Percentiles rank a stretch among this genome's conserved stretches.
Conservation (phyloP, 2,888 invertebrate genomes). For the Ischnura elegans region DNA sequence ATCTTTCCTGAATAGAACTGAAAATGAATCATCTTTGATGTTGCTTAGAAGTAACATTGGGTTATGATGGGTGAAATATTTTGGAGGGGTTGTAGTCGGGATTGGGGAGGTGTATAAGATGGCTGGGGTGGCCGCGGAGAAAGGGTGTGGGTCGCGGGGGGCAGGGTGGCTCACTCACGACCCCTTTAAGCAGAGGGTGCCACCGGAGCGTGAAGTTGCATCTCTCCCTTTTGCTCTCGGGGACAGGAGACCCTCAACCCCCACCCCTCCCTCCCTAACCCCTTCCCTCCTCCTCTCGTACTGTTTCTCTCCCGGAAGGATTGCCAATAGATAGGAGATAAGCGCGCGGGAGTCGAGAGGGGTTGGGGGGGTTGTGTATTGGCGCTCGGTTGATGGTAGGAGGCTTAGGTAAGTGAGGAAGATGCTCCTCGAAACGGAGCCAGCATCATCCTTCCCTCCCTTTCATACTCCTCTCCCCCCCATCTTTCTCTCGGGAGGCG, state of each 20-base stretch:
- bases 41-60: no score
- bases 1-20: no score
- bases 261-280: constrained; percentile 7
- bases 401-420: neutral
- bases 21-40: no score
- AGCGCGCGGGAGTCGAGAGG: neutral
- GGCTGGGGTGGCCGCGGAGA: neutral
- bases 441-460: constrained; percentile 14
- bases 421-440: constrained; percentile 56
- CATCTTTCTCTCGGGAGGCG: neutral
- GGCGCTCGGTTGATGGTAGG: neutral
- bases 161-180: neutral
- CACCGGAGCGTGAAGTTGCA: constrained; percentile 64
- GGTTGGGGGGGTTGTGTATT: neutral
- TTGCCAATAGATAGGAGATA: constrained; percentile 61
- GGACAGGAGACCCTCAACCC: neutral
- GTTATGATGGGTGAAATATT: no score
- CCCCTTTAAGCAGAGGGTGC: constrained; percentile 26
- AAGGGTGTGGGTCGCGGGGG: neutral
- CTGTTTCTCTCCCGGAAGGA: constrained; percentile 30
- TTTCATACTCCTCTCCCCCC: neutral
- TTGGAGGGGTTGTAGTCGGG: neutral
- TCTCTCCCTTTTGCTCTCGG: constrained; percentile 45
- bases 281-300: neutral
- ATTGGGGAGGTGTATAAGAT: neutral